A percentile compares a stretch with the other conserved stretches of the same genome.
These are phyloP conservation scores for Epirrita christyi DNA, from an alignment of 2,888 invertebrate genomes.

Conservation along the genomic window DNA sequence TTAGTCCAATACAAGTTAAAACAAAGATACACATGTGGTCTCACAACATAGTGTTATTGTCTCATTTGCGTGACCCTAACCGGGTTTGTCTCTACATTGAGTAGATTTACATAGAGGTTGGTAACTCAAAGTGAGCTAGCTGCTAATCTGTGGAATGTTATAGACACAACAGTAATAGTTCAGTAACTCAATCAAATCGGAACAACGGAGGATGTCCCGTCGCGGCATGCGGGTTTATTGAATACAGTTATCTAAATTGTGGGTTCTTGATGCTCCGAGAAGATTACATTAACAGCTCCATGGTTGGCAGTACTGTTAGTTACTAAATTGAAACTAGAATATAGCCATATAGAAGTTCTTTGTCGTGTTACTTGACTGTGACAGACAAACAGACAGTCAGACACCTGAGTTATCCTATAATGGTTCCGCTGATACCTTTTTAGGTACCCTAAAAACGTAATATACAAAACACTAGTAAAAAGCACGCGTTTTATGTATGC, in stretches of 20 bases:
- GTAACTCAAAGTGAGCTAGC: conserved; percentile 20
- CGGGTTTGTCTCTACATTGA: not conserved
- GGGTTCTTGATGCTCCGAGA: conserved; percentile 71
- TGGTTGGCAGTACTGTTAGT: conserved; percentile 9
- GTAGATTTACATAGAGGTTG: not conserved
- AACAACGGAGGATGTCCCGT: conserved; percentile 62
- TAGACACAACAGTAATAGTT: conserved; percentile 62
- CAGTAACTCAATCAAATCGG: conserved; percentile 74
- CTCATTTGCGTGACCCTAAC: conserved; percentile 32
- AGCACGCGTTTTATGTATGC: no score
- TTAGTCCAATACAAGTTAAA: no score
- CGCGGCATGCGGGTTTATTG: conserved; percentile 72
- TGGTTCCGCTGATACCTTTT: no score
- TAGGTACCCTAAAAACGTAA: no score
- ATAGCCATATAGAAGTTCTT: not conserved
- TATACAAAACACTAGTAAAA: no score
- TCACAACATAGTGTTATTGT: not conserved
- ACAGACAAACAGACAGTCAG: no score
- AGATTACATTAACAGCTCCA: conserved; percentile 71
- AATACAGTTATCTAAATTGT: conserved; percentile 79
- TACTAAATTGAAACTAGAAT: conserved; percentile 10
- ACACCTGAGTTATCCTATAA: no score
- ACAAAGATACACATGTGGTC: no score
- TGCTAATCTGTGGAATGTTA: conserved; percentile 39
- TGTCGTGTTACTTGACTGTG: no score